Base-by-base conservation (phyloP, 2,888 invertebrate species). In the Xanthorhoe designata region DNA sequence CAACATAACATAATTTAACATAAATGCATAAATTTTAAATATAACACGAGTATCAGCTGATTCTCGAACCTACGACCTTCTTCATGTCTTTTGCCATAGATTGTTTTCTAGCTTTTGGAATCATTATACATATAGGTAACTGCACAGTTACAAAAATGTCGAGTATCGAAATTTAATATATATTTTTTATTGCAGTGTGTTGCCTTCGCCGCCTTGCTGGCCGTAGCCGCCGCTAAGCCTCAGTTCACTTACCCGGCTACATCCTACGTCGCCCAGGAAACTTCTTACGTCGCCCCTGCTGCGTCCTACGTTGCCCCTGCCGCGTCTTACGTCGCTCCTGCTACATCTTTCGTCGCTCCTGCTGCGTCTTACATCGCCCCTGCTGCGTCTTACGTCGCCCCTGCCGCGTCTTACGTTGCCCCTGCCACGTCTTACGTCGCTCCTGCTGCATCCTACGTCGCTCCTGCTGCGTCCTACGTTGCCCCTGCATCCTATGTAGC, bases 211-310 rank as follows among this genome's bases (percentile, higher is more conserved):
- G 76, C 81, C 68, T 69, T 83, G 66, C 69, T 85, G 84, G 81
- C 90, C 79, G 35, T 91, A 77, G 70, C 87, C 78, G 75, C 88
- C 80, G 82, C 91, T 38, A 66, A 65, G 51, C 61, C 72, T n/a
- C 52, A 54, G n/a, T 42, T 66, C 17, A 19, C 29, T 35, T 62
- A 66, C 42, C 59, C 66, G 13, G 55, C 53, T 4, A 19, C 49
- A 9, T 54, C 60, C 4, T 19, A 47, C 54, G n/a, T 66, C 64
- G 0, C 61, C 7, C 61, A 53, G 7, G 61, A 24, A 38, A 24
- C 35, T 8, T 62, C 62, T 4, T 62, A 56, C 42, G 55, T 56
- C 4, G 62, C 50, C 2, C 50, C 55, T 7, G 62, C 50, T 32
- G 35, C 59, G 10, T 62, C 64, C 0, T 64, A 64, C 59, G 49